Evolutionary conservation across 2,888 invertebrate genomes (phyloP).

Genomic region (Stramonita haemastoma): DNA sequence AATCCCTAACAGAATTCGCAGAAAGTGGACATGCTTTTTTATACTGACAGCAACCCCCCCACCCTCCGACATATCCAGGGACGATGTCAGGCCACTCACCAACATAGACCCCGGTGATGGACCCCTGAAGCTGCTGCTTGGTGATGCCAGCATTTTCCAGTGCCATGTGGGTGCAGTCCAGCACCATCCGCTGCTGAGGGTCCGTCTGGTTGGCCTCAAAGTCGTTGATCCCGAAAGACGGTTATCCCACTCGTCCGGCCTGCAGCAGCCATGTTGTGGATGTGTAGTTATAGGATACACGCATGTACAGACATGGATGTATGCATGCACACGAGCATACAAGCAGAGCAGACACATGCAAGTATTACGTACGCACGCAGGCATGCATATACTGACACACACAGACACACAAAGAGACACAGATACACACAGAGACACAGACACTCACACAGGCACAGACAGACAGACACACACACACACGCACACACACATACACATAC

Average conservation of each 20-base stretch:
- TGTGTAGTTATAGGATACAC: not conserved
- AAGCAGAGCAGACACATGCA: not conserved
- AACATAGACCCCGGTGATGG: constrained; percentile 47
- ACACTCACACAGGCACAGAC: too few relatives aligned
- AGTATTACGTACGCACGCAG: not conserved
- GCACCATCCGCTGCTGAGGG: constrained; percentile 61
- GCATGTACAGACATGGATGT: not conserved
- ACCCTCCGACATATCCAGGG: too few relatives aligned
- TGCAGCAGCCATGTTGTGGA: not conserved
- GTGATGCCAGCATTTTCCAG: constrained; percentile 50
- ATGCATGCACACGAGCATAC: not conserved
- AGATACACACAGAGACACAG: not conserved
- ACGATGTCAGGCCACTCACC: constrained; percentile 44
- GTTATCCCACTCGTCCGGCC: constrained; percentile 60
- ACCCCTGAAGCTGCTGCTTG: constrained; percentile 38
- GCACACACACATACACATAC: not conserved
- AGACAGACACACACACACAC: not conserved
- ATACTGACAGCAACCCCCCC: too few relatives aligned
- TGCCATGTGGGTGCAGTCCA: constrained; percentile 58
- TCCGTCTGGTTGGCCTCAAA: constrained; percentile 58
- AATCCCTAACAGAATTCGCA: too few relatives aligned
- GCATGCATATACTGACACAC: not conserved
- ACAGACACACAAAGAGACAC: not conserved
- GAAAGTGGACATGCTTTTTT: too few relatives aligned
- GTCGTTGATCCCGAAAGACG: constrained; percentile 61